Base-by-base conservation (phyloP, 2,888 invertebrate species). In the Agrochola lota region DNA sequence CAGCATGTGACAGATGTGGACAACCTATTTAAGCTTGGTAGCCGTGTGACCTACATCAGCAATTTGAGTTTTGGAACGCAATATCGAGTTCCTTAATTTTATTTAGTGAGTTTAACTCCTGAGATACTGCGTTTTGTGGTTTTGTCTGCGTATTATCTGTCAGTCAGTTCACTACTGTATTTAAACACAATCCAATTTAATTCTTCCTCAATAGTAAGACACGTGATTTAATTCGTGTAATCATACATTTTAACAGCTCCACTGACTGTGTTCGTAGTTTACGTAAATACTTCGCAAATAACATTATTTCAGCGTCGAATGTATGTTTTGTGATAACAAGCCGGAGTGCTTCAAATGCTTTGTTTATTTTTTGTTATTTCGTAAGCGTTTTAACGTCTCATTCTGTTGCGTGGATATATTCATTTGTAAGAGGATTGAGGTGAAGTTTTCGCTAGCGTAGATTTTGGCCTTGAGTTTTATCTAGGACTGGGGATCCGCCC, bases 281-380 rank as follows among this genome's bases (percentile, higher is more conserved):
- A 74, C 74, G 35, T 52, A 23, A 55, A 55, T 75, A 64, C 69
- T 40, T 40, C 63, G 83, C 64, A 80, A 80, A 80, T 79, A 79
- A 84, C 74, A 70, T 75, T 83, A 84, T 70, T 80, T 84, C 57
- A 43, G 30, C 71, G 46, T 43, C 40, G 57, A 35, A 26, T 74
- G 76, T 83, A 23, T 83, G 80, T 85, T 75, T 75, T 49, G 59
- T 70, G 85, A 83, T 83, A 85, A 85, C 76, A 81, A 52, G 1
- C 55, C 40, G 52, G n/a, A 74, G 71, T 76, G 76, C 40, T 84
- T 60, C 69, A 11, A 60, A 70, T 55, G 71, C 8, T 71, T 67
- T 82, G 83, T 83, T 75, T 83, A 76, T 85, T 76, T 85, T 85
- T 64, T 72, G 75, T 60, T 68, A 76, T 80, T 81, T 60, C 62